Evolutionary conservation across 2,888 invertebrate genomes (phyloP).

Genomic region (Polyommatus iphigenia): DNA sequence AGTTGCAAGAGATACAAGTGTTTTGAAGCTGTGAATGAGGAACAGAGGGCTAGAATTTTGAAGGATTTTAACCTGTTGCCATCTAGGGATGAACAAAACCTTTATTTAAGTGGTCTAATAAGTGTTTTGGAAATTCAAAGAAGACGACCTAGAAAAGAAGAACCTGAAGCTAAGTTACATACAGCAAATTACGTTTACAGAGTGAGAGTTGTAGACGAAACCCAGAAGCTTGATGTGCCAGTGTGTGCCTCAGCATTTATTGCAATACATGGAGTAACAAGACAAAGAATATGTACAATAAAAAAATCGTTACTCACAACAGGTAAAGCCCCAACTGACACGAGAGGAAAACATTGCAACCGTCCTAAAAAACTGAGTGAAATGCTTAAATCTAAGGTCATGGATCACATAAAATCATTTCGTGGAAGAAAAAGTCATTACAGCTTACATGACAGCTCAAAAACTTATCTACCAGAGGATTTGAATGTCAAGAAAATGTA

Average conservation of each 20-base stretch:
- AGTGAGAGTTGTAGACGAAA: slow-evolving; percentile 35
- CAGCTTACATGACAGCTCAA: slow-evolving; percentile 30
- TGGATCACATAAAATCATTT: slow-evolving; percentile 43
- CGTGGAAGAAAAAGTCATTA: slow-evolving; percentile 42
- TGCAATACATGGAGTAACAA: slow-evolving; percentile 35
- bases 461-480: slow-evolving; percentile 38
- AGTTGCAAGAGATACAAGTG: too few species aligned
- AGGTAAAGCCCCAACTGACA: slow-evolving; percentile 35
- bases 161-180: slow-evolving; percentile 34
- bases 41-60: slow-evolving; percentile 36
- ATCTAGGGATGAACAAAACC: slow-evolving; percentile 34
- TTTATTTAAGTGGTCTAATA: slow-evolving; percentile 33
- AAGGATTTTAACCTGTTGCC: slow-evolving; percentile 36
- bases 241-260: slow-evolving; percentile 34
- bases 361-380: not conserved
- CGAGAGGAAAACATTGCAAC: slow-evolving; percentile 26
- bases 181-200: slow-evolving; percentile 35
- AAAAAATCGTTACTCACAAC: slow-evolving; percentile 24
- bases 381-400: slow-evolving; percentile 32
- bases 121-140: slow-evolving; percentile 38
- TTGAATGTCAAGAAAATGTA: slow-evolving; percentile 7
- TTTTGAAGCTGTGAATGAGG: not conserved
- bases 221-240: slow-evolving; percentile 32
- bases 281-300: slow-evolving; percentile 34
- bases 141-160: slow-evolving; percentile 36